phyloP scores from a whole-genome alignment of 2,888 invertebrate genomes.

The Kryphioiulus occultus region DNA sequence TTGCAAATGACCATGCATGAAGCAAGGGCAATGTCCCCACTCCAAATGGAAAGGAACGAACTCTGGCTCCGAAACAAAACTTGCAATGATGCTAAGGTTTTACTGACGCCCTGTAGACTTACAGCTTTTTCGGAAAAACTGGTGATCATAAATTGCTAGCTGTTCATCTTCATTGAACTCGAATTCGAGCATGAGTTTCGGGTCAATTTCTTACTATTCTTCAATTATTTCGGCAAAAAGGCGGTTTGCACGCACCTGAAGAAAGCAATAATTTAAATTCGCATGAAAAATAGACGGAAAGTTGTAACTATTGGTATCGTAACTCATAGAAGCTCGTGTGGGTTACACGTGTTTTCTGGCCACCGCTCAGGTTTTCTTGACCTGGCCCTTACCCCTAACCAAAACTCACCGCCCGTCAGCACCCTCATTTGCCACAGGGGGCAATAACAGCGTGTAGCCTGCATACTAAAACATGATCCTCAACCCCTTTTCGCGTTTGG shows the following conservation, averaged over 20 bases:
- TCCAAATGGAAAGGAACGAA: too few relatives aligned
- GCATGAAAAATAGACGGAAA: not conserved
- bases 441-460: constrained; percentile 15
- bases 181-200: too few relatives aligned
- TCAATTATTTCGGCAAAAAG: not conserved
- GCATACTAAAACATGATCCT: constrained; percentile 32
- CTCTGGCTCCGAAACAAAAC: too few relatives aligned
- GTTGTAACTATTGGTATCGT: not conserved
- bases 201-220: too few relatives aligned
- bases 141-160: not conserved
- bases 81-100: too few relatives aligned
- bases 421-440: constrained; percentile 38
- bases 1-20: too few relatives aligned
- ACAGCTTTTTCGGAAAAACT: not conserved
- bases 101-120: too few relatives aligned
- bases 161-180: too few relatives aligned
- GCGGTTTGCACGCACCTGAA: not conserved
- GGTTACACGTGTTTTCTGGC: constrained; percentile 17
- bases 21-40: too few relatives aligned
- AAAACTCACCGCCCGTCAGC: not conserved
- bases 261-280: not conserved
- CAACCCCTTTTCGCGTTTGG: constrained; percentile 13
- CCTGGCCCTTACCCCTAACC: constrained; percentile 26
- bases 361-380: constrained; percentile 8
- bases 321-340: constrained; percentile 9